Conservation (phyloP, 1,140 invertebrate species). For the Drosophila nigromelanica region DNA sequence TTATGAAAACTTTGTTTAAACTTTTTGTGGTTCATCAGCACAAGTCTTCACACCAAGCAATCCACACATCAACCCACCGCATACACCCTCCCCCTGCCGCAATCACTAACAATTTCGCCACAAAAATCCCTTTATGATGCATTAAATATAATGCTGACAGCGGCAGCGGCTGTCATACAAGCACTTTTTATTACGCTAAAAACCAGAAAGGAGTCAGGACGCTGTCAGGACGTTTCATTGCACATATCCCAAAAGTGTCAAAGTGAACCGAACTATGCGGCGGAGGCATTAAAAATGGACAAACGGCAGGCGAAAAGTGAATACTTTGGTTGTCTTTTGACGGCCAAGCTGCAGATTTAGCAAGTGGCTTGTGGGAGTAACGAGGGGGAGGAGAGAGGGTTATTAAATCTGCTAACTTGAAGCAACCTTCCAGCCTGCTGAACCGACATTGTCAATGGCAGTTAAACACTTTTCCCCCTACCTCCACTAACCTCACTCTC, state of each 20-base stretch:
- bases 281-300: conserved; percentile 57
- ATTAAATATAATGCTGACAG: conserved; percentile 57
- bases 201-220: conserved; percentile 57
- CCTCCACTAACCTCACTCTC: too few relatives aligned
- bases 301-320: conserved; percentile 6
- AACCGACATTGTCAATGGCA: conserved; percentile 59
- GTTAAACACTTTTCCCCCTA: conserved; percentile 55
- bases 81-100: too few relatives aligned
- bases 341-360: conserved; percentile 6
- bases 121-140: conserved; percentile 68
- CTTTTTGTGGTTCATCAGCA: conserved; percentile 16
- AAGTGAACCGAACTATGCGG: conserved; percentile 12
- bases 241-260: conserved; percentile 25
- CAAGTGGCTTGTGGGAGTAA: background rate
- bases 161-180: conserved; percentile 26
- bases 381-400: background rate
- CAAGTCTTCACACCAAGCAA: background rate
- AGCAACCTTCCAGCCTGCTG: conserved; percentile 5
- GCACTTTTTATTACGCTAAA: conserved; percentile 46
- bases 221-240: conserved; percentile 41
- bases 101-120: background rate
- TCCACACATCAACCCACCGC: background rate
- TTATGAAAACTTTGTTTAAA: conserved; percentile 31
- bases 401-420: conserved; percentile 25
- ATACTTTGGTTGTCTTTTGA: background rate